phyloP scores from a whole-genome alignment of 2,113 vertebrate species.

The Echinops telfairi region DNA sequence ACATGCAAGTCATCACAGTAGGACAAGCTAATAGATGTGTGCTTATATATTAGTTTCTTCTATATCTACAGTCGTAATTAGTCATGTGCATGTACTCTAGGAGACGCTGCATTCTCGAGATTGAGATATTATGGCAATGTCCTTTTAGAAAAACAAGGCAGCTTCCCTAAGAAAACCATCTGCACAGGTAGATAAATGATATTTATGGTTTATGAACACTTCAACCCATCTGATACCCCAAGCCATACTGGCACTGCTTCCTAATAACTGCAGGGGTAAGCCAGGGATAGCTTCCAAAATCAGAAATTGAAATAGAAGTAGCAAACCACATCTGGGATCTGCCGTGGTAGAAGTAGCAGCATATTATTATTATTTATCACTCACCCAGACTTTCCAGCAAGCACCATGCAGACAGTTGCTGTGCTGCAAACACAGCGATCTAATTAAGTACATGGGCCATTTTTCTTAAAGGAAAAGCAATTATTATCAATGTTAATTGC shows the following conservation, averaged over 20 bases:
- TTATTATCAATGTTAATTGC: constrained; percentile 9
- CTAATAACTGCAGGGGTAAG: not conserved
- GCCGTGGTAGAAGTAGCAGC: not conserved
- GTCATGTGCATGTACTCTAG: not conserved
- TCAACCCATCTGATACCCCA: accelerated
- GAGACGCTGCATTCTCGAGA: too few species aligned
- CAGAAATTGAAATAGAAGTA: not conserved
- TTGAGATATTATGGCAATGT: not conserved
- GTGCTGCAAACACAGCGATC: not conserved
- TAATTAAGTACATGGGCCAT: constrained; percentile 27
- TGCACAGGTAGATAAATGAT: not conserved
- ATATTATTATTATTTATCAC: not conserved
- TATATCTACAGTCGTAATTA: not conserved
- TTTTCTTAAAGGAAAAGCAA: constrained; percentile 56
- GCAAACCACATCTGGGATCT: not conserved
- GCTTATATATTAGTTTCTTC: not conserved
- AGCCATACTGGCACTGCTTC: not conserved
- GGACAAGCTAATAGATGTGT: not conserved
- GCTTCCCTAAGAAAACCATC: not conserved
- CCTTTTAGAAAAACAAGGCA: not conserved
- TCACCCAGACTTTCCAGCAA: not conserved
- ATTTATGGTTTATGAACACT: not conserved
- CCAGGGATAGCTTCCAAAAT: not conserved
- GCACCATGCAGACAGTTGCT: not conserved
- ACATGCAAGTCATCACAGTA: not conserved